phyloP scores from a whole-genome alignment of 2,797 vertebrate genomes.

The Decapterus maruadsi region DNA sequence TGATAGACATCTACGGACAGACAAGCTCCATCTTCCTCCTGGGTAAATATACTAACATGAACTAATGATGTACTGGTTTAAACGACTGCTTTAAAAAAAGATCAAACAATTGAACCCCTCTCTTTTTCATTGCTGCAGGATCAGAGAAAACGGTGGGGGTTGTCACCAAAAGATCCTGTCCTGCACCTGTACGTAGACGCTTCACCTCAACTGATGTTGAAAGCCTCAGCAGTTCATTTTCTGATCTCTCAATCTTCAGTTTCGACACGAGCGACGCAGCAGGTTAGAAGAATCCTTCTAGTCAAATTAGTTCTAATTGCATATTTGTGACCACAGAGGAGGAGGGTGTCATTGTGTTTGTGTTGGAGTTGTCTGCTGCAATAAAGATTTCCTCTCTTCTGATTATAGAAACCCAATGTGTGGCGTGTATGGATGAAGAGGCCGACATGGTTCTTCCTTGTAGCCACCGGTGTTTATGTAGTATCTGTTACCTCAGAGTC shows the following conservation, averaged over 20 bases:
- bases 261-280: background rate
- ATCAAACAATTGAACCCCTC: background rate
- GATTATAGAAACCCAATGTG: constrained; percentile 68
- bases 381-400: constrained; percentile 23
- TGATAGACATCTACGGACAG: constrained; percentile 90
- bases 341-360: background rate
- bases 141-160: constrained; percentile 59
- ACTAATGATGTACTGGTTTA: background rate
- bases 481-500: constrained; percentile 67
- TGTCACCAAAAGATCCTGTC: constrained; percentile 68
- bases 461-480: constrained; percentile 84
- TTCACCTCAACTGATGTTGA: background rate
- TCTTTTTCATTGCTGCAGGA: constrained; percentile 66
- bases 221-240: background rate
- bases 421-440: constrained; percentile 72
- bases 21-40: constrained; percentile 82
- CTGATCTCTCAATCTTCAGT: background rate
- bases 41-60: constrained; percentile 73
- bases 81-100: background rate
- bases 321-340: background rate
- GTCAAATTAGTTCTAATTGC: background rate
- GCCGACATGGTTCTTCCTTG: constrained; percentile 78
- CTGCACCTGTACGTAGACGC: constrained; percentile 18
- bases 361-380: background rate
- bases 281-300: constrained; percentile 43